Base-by-base conservation (phyloP, 1,140 invertebrate species). In the Heliothis subflexa region DNA sequence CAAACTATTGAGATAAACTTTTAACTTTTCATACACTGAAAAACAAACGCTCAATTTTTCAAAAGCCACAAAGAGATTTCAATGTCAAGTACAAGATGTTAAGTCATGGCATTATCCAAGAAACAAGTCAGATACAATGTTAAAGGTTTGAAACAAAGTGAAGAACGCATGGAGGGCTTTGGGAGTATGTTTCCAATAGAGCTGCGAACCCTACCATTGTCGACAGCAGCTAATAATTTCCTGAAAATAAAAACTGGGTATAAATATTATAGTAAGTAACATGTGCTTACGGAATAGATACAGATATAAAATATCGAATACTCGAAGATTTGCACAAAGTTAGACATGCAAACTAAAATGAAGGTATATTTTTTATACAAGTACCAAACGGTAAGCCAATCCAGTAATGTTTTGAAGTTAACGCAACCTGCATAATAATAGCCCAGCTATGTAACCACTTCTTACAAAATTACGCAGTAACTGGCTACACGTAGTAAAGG, bases 401-500 rank as follows among this genome's bases (percentile, higher is more conserved):
- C 13, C 2, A 59, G 16, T 59, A 13, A 59, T 59, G 55, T 28
- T 40, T 21, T 61, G 33, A 40, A 49, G 25, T 28, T 45, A 25
- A 61, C 12, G 2, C 40, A 25, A 61, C 45, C 21, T 18, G 55
- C 40, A 61, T 25, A 47, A 13, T 49, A 25, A 18, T n/a, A 0
- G 25, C 45, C 3, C 47, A 52, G 25, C 18, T 64, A n/a, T 75
- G 49, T 68, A 77, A 68, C 28, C 13, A 49, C 50, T 77, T 68
- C 33, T 55, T 54, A 25, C 50, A 77, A 55, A 77, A 54, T 68
- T 77, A 68, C 52, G 68, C 62, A 54, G 55, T 76, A 78, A 66
- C 64, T 54, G 12, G 59, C 33, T 62, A 78, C 78, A 78, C 64
- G 61, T 82, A 79, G 84, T 83, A 83, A 71, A 79, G 78, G 49